A percentile compares a stretch with the other conserved stretches of the same genome.
Evolutionary conservation across 2,888 invertebrate species (phyloP).

Genomic region (Lymantria dispar): DNA sequence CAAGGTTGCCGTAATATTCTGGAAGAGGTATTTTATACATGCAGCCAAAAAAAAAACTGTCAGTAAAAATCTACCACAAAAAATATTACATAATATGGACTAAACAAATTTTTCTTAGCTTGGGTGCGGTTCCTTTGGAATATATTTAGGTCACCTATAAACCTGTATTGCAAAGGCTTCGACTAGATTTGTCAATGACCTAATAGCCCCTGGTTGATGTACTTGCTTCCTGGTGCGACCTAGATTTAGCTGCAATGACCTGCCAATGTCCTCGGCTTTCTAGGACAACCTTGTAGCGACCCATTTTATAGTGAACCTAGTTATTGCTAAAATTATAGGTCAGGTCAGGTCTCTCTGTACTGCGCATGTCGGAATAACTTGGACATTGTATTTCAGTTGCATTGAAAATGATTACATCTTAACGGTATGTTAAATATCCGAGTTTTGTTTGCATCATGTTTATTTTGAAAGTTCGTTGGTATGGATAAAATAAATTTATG

Average conservation of each 20-base stretch:
- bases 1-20: no score
- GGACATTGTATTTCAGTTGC: neutral
- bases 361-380: neutral
- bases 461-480: no score
- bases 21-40: no score
- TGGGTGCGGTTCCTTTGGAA: neutral
- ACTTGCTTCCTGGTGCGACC: conserved; percentile 1
- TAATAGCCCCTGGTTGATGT: neutral
- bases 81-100: neutral
- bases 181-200: neutral
- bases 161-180: neutral
- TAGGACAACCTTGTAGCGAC: conserved; percentile 7
- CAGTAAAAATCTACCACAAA: no score
- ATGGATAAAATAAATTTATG: no score
- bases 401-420: neutral
- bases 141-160: neutral
- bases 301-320: conserved; percentile 8
- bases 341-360: conserved; percentile 1
- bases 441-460: no score
- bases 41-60: no score
- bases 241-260: neutral
- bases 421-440: neutral
- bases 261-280: neutral
- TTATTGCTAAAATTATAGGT: conserved; percentile 6
- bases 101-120: neutral